Percentiles rank a stretch among this genome's conserved stretches.
These are phyloP conservation scores for Coregonus clupeaformis DNA, from an alignment of 2,113 vertebrate genomes.

Conservation along the genomic window DNA sequence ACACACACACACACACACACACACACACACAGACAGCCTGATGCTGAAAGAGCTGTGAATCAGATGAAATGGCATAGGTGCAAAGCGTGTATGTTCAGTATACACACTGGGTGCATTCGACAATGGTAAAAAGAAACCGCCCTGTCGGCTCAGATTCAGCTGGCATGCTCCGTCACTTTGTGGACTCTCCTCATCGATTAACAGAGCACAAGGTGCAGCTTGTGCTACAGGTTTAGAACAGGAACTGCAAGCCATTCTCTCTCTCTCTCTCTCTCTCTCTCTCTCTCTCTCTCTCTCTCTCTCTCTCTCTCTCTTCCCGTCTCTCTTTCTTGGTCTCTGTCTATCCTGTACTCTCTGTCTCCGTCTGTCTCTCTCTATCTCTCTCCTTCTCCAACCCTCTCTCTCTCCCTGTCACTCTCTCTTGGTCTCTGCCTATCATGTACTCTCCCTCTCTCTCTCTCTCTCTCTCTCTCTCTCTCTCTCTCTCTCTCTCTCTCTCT, in stretches of 20 bases:
- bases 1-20: neutral
- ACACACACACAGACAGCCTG: neutral
- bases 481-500: too few species aligned
- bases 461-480: too few species aligned
- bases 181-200: slow-evolving; percentile 58
- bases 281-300: neutral
- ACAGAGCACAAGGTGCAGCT: slow-evolving; percentile 26
- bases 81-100: neutral
- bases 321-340: neutral
- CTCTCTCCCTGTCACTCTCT: too few species aligned
- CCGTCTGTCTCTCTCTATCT: neutral
- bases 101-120: neutral
- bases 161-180: slow-evolving; percentile 48
- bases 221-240: slow-evolving; percentile 10
- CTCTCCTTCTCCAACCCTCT: too few species aligned
- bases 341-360: neutral
- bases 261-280: neutral
- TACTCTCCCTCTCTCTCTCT: too few species aligned
- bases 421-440: too few species aligned
- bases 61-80: neutral
- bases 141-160: slow-evolving; percentile 17
- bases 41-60: neutral
- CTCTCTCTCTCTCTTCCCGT: neutral
- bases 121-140: slow-evolving; percentile 45
- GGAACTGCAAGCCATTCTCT: neutral